Evolutionary conservation across 1,140 invertebrate species (phyloP), one percentile per base, ranked within the genome.

Genomic region (Brachionus koreanus): DNA sequence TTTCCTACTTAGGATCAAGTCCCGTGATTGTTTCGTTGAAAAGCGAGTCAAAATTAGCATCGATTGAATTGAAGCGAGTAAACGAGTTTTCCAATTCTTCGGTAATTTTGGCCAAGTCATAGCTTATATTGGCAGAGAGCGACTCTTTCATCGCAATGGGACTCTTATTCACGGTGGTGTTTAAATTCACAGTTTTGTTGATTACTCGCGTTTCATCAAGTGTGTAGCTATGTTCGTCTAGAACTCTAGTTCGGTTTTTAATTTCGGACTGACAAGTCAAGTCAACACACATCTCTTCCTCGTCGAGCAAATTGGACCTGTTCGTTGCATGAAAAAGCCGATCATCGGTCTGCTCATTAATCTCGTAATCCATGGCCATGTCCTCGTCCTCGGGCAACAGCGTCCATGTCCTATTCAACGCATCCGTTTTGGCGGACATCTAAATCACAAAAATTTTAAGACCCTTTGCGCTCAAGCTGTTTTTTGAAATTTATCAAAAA

Each of bases 211-310:
- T 74, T 35, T 74, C 39, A 16, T 74, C 39, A 0, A 74, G 12
- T 12, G 19, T 25, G 43, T 46, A 74, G 7, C 65, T 69, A n/a
- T 5, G 37, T 9, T 69, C 65, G 37, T 39, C 39, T 39, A 69
- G 37, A 43, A 69, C n/a, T 16, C 65, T 35, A n/a, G 65, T 69
- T 16, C 37, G 65, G 39, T 69, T 69, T 39, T 39, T 69, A 3
- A 19, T 19, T 19, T 39, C 35, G 5, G 65, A 69, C 16, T 69
- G 29, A 19, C 35, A 37, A 6, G 65, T 42, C 65, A 69, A 16
- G 43, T 74, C 69, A 23, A 74, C 33, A 25, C 37, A 74, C 69
- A 74, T 74, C 25, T 74, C 69, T 46, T 74, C 69, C 43, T 74
- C 69, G 10, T 74, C 69, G 13, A 74, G 12, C 13, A 74, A 74